A percentile compares a stretch with the other conserved stretches of the same genome.
These are phyloP conservation scores for Clarias laeviceps DNA, from an alignment of 2,797 vertebrate genomes.

Conservation along the genomic window DNA sequence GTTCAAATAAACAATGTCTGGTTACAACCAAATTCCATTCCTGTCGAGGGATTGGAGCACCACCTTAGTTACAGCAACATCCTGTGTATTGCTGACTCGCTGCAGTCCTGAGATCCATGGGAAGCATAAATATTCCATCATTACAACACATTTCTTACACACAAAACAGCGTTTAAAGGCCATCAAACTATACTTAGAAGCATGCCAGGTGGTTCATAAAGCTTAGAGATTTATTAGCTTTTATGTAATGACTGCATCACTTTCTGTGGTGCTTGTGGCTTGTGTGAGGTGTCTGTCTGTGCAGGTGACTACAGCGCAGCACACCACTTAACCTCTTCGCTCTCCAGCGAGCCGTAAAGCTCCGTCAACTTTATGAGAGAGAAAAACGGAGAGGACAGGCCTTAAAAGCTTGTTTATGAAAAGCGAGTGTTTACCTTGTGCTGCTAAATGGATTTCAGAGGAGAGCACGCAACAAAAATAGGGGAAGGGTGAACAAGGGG, in stretches of 20 bases:
- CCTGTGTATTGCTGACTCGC: constrained; percentile 32
- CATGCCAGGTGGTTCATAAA: constrained; percentile 39
- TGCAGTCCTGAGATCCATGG: constrained; percentile 20
- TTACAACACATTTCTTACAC: constrained; percentile 32
- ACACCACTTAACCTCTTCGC: constrained; percentile 57
- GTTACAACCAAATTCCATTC: constrained; percentile 55
- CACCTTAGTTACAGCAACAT: constrained; percentile 48
- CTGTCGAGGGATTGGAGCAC: constrained; percentile 38
- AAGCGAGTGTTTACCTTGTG: constrained; percentile 72
- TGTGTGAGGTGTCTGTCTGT: constrained; percentile 37
- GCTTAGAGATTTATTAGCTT: constrained; percentile 31
- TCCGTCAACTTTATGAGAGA: constrained; percentile 72
- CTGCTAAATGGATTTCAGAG: constrained; percentile 67
- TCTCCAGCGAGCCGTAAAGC: constrained; percentile 67
- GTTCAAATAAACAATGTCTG: constrained; percentile 49
- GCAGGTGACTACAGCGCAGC: constrained; percentile 45
- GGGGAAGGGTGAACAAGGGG: constrained; percentile 43
- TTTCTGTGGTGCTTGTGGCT: constrained; percentile 39
- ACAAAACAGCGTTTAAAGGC: constrained; percentile 33
- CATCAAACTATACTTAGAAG: constrained; percentile 4
- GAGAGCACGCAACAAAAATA: constrained; percentile 39
- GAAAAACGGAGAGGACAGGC: constrained; percentile 57
- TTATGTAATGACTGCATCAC: constrained; percentile 31
- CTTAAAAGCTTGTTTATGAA: constrained; percentile 75
- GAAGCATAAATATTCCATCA: constrained; percentile 42